Conservation (phyloP, 2,113 vertebrate genomes). For the Lagopus leucura region DNA sequence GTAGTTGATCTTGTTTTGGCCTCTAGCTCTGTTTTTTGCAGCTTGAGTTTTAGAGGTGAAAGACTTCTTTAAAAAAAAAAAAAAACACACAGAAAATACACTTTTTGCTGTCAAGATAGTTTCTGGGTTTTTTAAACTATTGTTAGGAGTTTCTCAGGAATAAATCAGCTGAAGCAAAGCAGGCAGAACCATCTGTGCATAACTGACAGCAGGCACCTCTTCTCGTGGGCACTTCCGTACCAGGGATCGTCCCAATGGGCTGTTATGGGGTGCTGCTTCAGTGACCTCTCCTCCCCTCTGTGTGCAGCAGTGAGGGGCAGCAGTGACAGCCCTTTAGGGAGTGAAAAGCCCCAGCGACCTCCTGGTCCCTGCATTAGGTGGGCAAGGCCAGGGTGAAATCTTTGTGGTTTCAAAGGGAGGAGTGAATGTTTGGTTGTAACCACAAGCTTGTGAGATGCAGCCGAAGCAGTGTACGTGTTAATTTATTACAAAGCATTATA, state of each 20-base stretch:
- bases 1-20: constrained; percentile 40
- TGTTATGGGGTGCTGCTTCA: not conserved
- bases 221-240: not conserved
- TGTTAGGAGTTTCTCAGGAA: constrained; percentile 60
- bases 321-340: no score
- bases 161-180: constrained; percentile 42
- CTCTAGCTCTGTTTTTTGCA: constrained; percentile 40
- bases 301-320: accelerated
- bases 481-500: constrained; percentile 62
- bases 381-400: not conserved
- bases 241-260: not conserved
- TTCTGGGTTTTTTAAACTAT: constrained; percentile 40
- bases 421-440: not conserved
- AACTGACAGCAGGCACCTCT: constrained; percentile 2
- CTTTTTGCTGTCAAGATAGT: not conserved
- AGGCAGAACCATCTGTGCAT: not conserved
- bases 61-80: not conserved
- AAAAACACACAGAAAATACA: not conserved
- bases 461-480: not conserved
- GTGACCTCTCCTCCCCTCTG: not conserved
- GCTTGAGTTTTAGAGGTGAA: constrained; percentile 39
- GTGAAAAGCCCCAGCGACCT: not conserved
- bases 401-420: not conserved
- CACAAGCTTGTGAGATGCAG: not conserved
- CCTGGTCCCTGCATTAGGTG: not conserved